These are phyloP conservation scores for Fukomys damarensis DNA, from an alignment of 2,113 vertebrate genomes.

Conservation along the genomic window DNA sequence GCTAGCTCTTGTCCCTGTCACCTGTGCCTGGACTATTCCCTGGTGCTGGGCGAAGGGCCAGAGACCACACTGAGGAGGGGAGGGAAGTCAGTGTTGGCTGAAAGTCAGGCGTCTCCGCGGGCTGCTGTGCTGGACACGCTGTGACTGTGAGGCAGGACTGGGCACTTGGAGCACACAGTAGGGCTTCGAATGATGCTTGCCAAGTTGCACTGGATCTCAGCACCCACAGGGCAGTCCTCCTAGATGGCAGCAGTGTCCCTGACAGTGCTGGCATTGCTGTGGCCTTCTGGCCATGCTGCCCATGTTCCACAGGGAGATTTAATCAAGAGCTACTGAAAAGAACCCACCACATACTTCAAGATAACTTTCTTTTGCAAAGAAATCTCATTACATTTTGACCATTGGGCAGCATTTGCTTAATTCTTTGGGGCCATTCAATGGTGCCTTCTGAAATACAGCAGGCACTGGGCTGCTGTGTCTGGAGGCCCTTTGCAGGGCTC, in stretches of 20 bases:
- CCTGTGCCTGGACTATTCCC: not conserved
- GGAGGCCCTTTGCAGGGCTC: slow-evolving; percentile 51
- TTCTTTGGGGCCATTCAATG: slow-evolving; percentile 50
- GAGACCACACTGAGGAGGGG: slow-evolving; percentile 32
- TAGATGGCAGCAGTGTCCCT: too few relatives aligned
- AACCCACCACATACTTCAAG: not conserved
- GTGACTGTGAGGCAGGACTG: not conserved
- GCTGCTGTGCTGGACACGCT: not conserved
- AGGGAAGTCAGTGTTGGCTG: not conserved
- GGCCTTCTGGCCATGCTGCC: not conserved
- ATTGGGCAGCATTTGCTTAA: slow-evolving; percentile 58
- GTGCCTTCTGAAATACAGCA: slow-evolving; percentile 64
- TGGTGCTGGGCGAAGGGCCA: slow-evolving; percentile 14
- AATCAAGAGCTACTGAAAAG: slow-evolving; percentile 70
- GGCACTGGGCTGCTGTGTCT: slow-evolving; percentile 56
- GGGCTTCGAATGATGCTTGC: accelerated
- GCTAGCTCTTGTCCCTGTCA: not conserved
- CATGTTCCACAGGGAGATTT: slow-evolving; percentile 48
- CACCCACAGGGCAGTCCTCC: accelerated
- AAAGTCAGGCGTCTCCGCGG: not conserved
- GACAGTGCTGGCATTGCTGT: not conserved
- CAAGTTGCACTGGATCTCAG: accelerated
- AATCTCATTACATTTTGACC: slow-evolving; percentile 78
- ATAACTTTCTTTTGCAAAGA: slow-evolving; percentile 14
- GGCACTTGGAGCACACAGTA: accelerated